Percentiles rank a stretch among this genome's conserved stretches.
phyloP scores from a whole-genome alignment of 1,140 invertebrate species.

The Acromyrmex charruanus region DNA sequence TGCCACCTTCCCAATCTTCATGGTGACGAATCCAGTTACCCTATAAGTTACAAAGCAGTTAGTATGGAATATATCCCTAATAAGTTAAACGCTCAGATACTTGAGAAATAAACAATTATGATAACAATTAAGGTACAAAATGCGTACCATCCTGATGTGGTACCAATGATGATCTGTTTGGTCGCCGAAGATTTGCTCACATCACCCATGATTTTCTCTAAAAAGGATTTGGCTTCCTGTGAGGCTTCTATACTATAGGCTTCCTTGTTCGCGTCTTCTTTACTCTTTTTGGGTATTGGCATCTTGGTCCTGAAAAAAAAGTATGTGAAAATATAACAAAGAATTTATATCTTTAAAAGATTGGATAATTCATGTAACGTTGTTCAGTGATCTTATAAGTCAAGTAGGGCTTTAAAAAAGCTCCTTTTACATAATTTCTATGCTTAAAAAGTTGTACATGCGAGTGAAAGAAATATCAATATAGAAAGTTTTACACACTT shows the following conservation, averaged over 20 bases:
- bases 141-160: conserved; percentile 94
- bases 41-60: conserved; percentile 85
- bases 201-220: conserved; percentile 92
- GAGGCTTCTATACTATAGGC: conserved; percentile 87
- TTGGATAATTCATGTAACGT: not conserved
- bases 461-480: not conserved
- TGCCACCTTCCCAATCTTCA: conserved; percentile 96
- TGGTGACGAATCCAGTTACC: conserved; percentile 95
- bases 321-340: not conserved
- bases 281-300: conserved; percentile 79
- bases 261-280: conserved; percentile 83
- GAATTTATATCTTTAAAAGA: conserved; percentile 45
- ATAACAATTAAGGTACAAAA: not conserved
- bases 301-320: conserved; percentile 78
- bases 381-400: not conserved
- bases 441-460: not conserved
- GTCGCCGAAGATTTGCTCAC: conserved; percentile 94
- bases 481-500: not conserved
- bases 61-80: not conserved
- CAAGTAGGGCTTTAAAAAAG: not conserved
- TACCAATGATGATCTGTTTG: conserved; percentile 95
- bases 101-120: not conserved
- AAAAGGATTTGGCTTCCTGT: conserved; percentile 89
- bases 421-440: not conserved
- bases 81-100: conserved; percentile 15